Percentiles rank a stretch among this genome's conserved stretches.
Evolutionary conservation across 2,888 invertebrate species (phyloP).

Genomic region (Himalopsyche kuldschensis): DNA sequence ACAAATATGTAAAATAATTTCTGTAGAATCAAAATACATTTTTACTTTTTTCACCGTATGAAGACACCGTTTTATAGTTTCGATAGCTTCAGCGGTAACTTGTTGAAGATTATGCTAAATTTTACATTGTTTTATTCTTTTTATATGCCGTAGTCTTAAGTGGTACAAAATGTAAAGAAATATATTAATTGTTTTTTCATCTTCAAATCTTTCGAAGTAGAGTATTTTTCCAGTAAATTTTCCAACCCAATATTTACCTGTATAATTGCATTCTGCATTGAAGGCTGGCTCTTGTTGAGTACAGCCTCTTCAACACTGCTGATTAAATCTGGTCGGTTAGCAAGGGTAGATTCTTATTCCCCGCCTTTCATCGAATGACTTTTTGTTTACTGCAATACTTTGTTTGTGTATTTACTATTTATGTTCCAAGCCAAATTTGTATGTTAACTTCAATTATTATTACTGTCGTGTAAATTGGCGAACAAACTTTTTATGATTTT

Average conservation of each 20-base stretch:
- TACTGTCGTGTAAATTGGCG: slow-evolving; percentile 21
- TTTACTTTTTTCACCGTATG: no score
- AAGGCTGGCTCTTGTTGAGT: slow-evolving; percentile 13
- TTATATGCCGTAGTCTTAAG: no score
- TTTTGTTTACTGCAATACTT: slow-evolving; percentile 7
- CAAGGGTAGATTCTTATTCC: background rate
- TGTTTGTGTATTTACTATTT: slow-evolving; percentile 17
- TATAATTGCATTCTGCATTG: slow-evolving; percentile 34
- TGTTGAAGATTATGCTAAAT: no score
- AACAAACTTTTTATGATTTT: slow-evolving; percentile 18
- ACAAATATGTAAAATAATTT: no score
- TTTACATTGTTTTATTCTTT: no score
- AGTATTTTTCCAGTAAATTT: slow-evolving; percentile 23
- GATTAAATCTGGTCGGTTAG: slow-evolving; percentile 32
- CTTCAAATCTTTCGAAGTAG: background rate
- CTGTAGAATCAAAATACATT: no score
- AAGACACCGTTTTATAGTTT: no score
- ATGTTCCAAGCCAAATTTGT: background rate
- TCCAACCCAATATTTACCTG: slow-evolving; percentile 32
- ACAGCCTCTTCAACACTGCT: slow-evolving; percentile 34
- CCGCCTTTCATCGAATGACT: slow-evolving; percentile 9
- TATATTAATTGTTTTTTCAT: background rate
- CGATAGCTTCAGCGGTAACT: no score
- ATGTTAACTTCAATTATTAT: background rate
- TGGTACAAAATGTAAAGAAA: no score